Evolutionary conservation across 2,797 vertebrate species (phyloP), one percentile per base, ranked within the genome.

Genomic region (Sebastes hubbsi): DNA sequence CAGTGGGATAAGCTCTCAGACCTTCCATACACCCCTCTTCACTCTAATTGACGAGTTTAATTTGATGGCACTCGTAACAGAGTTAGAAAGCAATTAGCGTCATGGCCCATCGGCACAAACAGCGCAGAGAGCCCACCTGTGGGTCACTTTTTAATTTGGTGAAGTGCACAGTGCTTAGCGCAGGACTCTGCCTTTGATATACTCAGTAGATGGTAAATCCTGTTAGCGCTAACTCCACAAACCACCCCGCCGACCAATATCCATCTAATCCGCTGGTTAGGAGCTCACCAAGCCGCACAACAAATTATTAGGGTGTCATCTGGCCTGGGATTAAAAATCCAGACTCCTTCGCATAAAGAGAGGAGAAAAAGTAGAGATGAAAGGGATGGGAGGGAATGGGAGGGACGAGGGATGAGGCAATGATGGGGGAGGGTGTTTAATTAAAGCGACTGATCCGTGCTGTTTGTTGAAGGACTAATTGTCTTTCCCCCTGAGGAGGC

Each of bases 101-200:
- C 92, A 91, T 85, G 93, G 94, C 92, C 92, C 87, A 93, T 94
- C 87, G 91, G 94, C 93, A 92, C 92, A 93, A 93, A 91, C 88
- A 87, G 88, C 72, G 89, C 86, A 93, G 89, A 91, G 89, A 94
- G 92, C 92, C 95, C 95, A 96, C 95, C 94, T 96, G 95, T 96
- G 95, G 94, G 94, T 94, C 92, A 94, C 93, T 94, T 96, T 96
- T 96, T 96, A 96, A 96, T 96, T 96, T 96, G 95, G 94, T 92
- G 94, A 93, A 96, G 96, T 96, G 96, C 96, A 95, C 94, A 94
- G 93, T 95, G 95, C 92, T 96, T 95, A 95, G 94, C 70, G 49
- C 81, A 91, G 92, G 85, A 88, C 91, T 90, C 88, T 89, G 88
- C 87, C 91, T 95, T 96, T 96, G 95, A 96, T 96, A 96, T 95